A percentile compares a stretch with the other conserved stretches of the same genome.
These are phyloP conservation scores for Heliothis subflexa DNA, from an alignment of 1,140 invertebrate genomes.

Conservation along the genomic window DNA sequence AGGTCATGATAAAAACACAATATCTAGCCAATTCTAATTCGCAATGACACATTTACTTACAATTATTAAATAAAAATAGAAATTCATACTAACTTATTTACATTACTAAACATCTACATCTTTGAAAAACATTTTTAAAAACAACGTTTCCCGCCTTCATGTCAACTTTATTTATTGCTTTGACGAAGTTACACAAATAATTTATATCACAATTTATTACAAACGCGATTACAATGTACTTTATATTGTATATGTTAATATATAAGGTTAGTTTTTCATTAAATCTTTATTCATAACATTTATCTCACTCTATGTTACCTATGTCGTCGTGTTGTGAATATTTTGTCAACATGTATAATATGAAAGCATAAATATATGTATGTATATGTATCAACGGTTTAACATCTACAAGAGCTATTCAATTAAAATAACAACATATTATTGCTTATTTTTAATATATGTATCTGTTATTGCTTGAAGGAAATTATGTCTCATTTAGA, in stretches of 20 bases:
- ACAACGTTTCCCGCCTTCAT: conserved; percentile 55
- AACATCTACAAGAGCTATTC: no score
- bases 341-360: not conserved
- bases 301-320: not conserved
- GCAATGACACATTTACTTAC: conserved; percentile 65
- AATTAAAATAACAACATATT: conserved; percentile 1
- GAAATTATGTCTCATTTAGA: no score
- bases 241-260: conserved; percentile 6
- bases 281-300: not conserved
- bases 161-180: conserved; percentile 58
- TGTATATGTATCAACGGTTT: no score
- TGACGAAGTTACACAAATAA: conserved; percentile 30
- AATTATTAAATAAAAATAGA: conserved; percentile 69
- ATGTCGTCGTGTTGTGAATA: conserved; percentile 11
- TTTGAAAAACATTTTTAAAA: conserved; percentile 50
- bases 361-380: not conserved
- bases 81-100: conserved; percentile 77
- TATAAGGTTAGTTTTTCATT: conserved; percentile 23
- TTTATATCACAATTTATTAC: conserved; percentile 45
- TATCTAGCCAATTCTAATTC: conserved; percentile 72
- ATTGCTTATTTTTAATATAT: not conserved
- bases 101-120: conserved; percentile 56
- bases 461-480: not conserved
- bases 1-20: conserved; percentile 61
- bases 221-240: conserved; percentile 40